Conservation (phyloP, 2,888 invertebrate species). For the Boloria selene region DNA sequence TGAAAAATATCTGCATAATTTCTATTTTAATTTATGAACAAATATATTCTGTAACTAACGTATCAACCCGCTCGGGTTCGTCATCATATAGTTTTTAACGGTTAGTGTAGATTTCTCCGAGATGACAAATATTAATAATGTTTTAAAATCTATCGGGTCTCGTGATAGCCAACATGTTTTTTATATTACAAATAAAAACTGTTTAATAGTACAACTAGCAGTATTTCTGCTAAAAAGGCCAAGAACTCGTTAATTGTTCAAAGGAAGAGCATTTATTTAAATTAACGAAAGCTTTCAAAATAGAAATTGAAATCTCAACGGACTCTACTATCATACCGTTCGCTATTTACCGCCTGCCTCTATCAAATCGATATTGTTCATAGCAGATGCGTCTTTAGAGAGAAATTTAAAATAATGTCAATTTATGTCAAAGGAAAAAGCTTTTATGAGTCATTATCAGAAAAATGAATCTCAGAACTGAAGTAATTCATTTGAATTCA, state of each 20-base stretch:
- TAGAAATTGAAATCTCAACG: constrained; percentile 56
- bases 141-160: no score
- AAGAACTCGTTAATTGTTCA: background rate
- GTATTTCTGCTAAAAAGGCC: background rate
- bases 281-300: constrained; percentile 47
- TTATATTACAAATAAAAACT: background rate
- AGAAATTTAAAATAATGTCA: constrained; percentile 25
- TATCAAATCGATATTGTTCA: constrained; percentile 69
- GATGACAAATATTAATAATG: no score
- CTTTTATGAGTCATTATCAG: background rate
- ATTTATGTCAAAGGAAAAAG: constrained; percentile 3
- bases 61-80: no score
- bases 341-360: constrained; percentile 69
- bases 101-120: no score
- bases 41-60: no score
- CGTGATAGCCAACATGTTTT: no score
- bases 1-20: no score
- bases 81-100: no score
- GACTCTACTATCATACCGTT: constrained; percentile 67
- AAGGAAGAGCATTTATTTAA: constrained; percentile 15
- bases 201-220: background rate
- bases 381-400: constrained; percentile 57
- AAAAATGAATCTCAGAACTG: no score
- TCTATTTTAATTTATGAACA: no score
- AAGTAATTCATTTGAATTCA: no score